These are phyloP conservation scores for Balaenoptera acutorostrata DNA, from an alignment of 2,113 vertebrate species.

Conservation along the genomic window DNA sequence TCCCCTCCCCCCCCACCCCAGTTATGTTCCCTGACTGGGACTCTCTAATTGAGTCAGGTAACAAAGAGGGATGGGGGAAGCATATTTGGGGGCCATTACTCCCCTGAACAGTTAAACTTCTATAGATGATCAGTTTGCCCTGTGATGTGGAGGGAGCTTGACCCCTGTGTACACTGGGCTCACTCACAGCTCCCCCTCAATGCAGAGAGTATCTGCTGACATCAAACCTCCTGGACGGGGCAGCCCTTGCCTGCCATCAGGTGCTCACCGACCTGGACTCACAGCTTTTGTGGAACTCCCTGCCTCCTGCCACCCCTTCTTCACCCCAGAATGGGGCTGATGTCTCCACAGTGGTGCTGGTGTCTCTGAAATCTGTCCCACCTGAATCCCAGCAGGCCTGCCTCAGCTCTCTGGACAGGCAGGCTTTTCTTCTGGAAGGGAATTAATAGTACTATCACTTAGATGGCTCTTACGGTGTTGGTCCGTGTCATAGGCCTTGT, in stretches of 20 bases:
- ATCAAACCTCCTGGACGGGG: not conserved
- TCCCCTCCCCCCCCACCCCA: not conserved
- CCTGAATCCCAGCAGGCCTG: not conserved
- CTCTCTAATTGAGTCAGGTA: not conserved
- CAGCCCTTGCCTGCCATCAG: not conserved
- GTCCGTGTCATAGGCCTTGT: not conserved
- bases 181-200: not conserved
- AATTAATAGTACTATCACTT: not conserved
- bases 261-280: not conserved
- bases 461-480: not conserved
- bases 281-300: not conserved
- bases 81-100: not conserved
- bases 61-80: not conserved
- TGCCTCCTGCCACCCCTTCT: not conserved
- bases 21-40: not conserved
- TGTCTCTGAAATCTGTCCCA: not conserved
- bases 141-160: not conserved
- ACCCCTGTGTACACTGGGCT: no score
- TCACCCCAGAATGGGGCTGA: not conserved
- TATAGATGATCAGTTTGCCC: not conserved
- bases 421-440: not conserved
- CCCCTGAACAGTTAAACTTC: not conserved
- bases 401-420: not conserved
- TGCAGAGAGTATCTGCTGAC: not conserved
- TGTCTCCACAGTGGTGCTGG: not conserved